A percentile compares a stretch with the other conserved stretches of the same genome.
Evolutionary conservation across 2,888 invertebrate genomes (phyloP).

Genomic region (Epirrita christyi): DNA sequence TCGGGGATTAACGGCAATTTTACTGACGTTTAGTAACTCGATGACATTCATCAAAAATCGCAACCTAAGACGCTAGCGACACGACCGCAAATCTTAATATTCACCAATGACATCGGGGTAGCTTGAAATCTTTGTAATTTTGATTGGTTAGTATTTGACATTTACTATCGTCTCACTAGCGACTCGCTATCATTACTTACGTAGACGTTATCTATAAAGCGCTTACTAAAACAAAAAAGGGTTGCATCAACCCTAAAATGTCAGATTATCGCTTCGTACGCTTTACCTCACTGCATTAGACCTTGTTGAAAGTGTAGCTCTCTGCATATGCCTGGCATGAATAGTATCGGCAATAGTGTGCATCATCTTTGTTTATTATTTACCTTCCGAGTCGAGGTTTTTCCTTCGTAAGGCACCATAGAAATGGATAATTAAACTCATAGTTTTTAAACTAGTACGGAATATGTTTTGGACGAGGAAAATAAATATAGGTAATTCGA

Average conservation of each 20-base stretch:
- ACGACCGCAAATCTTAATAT: too few species aligned
- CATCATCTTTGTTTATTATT: conserved; percentile 23
- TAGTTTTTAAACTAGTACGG: conserved; percentile 3
- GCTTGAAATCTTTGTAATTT: too few species aligned
- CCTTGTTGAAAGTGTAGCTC: conserved; percentile 6
- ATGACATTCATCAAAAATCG: too few species aligned
- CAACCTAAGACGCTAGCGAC: too few species aligned
- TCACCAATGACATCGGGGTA: too few species aligned
- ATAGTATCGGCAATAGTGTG: conserved; percentile 3
- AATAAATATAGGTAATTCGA: conserved; percentile 8
- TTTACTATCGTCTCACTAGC: too few species aligned
- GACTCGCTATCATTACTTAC: too few species aligned
- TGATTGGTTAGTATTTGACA: too few species aligned
- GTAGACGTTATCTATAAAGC: too few species aligned
- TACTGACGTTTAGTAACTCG: too few species aligned
- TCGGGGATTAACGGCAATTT: too few species aligned
- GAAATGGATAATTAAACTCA: conserved; percentile 16
- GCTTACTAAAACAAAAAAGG: too few species aligned
- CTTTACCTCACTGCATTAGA: conserved; percentile 4
- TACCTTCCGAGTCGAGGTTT: conserved; percentile 1
- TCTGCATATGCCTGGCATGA: background rate
- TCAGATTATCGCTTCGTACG: conserved; percentile 1
- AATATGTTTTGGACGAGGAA: conserved; percentile 13
- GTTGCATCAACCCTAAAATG: background rate
- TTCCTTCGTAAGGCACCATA: conserved; percentile 18